Evolutionary conservation across 1,140 invertebrate genomes (phyloP).

Genomic region (Nomia melanderi): DNA sequence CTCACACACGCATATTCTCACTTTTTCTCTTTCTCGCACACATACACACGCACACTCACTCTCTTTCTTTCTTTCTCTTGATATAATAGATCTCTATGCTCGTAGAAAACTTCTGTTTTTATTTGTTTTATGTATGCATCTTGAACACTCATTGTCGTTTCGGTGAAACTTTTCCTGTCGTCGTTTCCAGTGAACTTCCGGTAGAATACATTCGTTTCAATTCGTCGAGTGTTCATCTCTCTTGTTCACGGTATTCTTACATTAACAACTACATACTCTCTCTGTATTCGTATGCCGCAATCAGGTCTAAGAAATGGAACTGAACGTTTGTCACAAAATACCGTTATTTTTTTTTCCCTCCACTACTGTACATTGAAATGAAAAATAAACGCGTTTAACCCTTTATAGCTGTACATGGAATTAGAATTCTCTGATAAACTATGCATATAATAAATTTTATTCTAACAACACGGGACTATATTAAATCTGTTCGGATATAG

Average conservation of each 20-base stretch:
- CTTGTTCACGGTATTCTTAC: background rate
- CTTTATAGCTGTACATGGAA: slow-evolving; percentile 18
- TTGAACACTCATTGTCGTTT: slow-evolving; percentile 12
- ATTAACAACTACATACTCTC: background rate
- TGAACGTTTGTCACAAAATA: slow-evolving; percentile 8
- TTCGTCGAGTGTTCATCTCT: background rate
- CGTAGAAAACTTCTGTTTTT: slow-evolving; percentile 36
- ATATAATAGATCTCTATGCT: slow-evolving; percentile 23
- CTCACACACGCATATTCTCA: too few species aligned
- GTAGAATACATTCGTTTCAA: slow-evolving; percentile 11
- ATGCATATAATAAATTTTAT: slow-evolving; percentile 32
- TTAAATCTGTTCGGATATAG: slow-evolving; percentile 26
- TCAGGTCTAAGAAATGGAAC: slow-evolving; percentile 11
- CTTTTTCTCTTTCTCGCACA: too few species aligned
- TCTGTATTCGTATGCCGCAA: background rate
- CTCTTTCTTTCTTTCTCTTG: too few species aligned
- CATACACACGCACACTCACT: too few species aligned
- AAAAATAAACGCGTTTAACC: slow-evolving; percentile 20
- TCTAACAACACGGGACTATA: slow-evolving; percentile 19
- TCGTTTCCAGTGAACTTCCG: background rate
- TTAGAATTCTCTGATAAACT: slow-evolving; percentile 23
- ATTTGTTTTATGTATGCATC: slow-evolving; percentile 16
- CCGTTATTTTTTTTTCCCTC: too few species aligned
- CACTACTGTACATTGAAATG: background rate
- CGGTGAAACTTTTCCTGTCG: slow-evolving; percentile 9